Base-by-base conservation (phyloP, 2,888 invertebrate genomes). In the Drosophila recens region DNA sequence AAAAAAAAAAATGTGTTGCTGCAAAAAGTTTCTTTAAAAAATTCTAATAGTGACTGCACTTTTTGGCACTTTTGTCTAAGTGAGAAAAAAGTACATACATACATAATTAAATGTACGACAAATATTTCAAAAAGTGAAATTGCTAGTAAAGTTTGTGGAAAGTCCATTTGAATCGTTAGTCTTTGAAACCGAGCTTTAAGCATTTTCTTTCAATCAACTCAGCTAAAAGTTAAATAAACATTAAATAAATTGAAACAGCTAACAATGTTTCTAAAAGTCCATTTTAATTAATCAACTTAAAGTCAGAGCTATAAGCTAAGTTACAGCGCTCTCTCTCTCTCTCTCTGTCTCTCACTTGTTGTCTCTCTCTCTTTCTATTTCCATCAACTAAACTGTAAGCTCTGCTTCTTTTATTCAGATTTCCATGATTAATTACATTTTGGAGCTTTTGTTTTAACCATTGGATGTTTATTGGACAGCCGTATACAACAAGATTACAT, bases 381-480 rank as follows among this genome's bases (percentile, higher is more conserved):
- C 5, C 6, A 2, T n/a, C n/a, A 36, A 13, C 5, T 36, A 36
- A 36, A 13, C 5, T n/a, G 6, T 17, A 20, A 20, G 43, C 20
- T 13, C 2, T 30, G 20, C 20, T 43, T 4, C 15, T 1, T 10
- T 4, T 0, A 1, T 8, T 30, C 30, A 6, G 30, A 8, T 30
- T 15, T 42, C 13, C 6, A 10, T 15, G 15, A 45, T 45, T 33
- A n/a, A 13, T 46, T n/a, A 40, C 13, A 6, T 13, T 23, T 23
- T 5, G 3, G 0, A 27, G 27, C 52, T 54, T 67, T 68, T 51
- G 67, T 62, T 71, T 64, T 52, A 70, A 72, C 69, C 71, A 54
- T 65, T 78, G 45, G 38, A 73, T 82, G 68, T 65, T 79, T 83
- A 71, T 78, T 76, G 42, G 46, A 78, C 70, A 80, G 63, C 71